phyloP scores from a whole-genome alignment of 1,140 invertebrate genomes.

The Drosophila asahinai region DNA sequence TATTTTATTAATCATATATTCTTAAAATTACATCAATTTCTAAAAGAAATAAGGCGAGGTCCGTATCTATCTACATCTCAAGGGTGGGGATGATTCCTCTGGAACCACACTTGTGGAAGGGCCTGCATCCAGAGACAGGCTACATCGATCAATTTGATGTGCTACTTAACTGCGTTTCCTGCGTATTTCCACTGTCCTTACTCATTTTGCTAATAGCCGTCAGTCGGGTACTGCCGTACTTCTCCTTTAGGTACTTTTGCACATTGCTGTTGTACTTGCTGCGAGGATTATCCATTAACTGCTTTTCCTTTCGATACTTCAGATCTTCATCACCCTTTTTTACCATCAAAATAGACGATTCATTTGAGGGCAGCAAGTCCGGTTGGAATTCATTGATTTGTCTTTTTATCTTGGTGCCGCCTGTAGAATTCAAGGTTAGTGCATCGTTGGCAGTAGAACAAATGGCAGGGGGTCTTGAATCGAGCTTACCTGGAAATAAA shows the following conservation, averaged over 20 bases:
- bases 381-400: conserved; percentile 49
- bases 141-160: background rate
- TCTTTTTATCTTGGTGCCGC: conserved; percentile 6
- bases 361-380: conserved; percentile 53
- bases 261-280: conserved; percentile 65
- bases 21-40: conserved; percentile 20
- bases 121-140: conserved; percentile 2
- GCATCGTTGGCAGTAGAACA: background rate
- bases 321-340: background rate
- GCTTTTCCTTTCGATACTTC: background rate
- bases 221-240: conserved; percentile 49
- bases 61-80: conserved; percentile 8
- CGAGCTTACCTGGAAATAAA: conserved; percentile 46
- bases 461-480: conserved; percentile 29
- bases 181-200: background rate
- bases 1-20: conserved; percentile 7
- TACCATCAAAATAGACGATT: background rate
- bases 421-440: conserved; percentile 2
- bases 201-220: background rate
- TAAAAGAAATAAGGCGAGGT: conserved; percentile 36
- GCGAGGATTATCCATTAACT: conserved; percentile 38
- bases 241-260: conserved; percentile 62
- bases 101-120: background rate
- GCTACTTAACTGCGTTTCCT: background rate
- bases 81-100: conserved; percentile 1